Base-by-base conservation (phyloP, 2,888 invertebrate species). In the Aphodius sticticus region DNA sequence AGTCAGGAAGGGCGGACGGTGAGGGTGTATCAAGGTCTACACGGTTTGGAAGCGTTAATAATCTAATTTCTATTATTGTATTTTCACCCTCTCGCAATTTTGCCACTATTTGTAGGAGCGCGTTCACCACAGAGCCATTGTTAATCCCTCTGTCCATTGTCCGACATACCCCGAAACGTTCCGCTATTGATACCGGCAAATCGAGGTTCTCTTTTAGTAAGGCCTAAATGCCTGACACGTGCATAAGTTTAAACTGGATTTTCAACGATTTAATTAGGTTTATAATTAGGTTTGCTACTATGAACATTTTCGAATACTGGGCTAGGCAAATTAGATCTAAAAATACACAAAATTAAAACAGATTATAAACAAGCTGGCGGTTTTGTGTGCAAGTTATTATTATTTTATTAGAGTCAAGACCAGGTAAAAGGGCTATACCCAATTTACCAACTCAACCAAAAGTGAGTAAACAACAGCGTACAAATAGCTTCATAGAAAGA, bases 1-100 rank as follows among this genome's bases (percentile, higher is more conserved):
- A 53, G 53, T 53, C 53, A 53, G 53, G 53, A 53, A 7, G 53
- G 53, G 53, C 53, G 53, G 53, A 5, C 53, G 53, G 53, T 53
- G 53, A 9, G 53, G 53, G 53, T 53, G 53, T 53, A 53, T 53
- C 53, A 53, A 9, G 53, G 53, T 7, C 9, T 53, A 7, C 12
- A 53, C 53, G 53, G 9, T 53, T 74, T 79, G 70, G 69, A 38
- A 79, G 70, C 79, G 79, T 76, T 76, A 76, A 79, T 79, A 79
- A 79, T 79, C 79, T 77, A 76, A 79, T 79, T 79, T 79, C 79
- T 79, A 79, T 79, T 79, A 72, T 71, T 77, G 77, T 69, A 74
- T 37, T 74, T 53, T 74, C 74, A 74, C 35, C 74, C 74, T 37
- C 74, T 36, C 35, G 74, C 74, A 37, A 74, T 74, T 37, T 35